phyloP scores from a whole-genome alignment of 2,113 vertebrate genomes.

The Cygnus atratus region DNA sequence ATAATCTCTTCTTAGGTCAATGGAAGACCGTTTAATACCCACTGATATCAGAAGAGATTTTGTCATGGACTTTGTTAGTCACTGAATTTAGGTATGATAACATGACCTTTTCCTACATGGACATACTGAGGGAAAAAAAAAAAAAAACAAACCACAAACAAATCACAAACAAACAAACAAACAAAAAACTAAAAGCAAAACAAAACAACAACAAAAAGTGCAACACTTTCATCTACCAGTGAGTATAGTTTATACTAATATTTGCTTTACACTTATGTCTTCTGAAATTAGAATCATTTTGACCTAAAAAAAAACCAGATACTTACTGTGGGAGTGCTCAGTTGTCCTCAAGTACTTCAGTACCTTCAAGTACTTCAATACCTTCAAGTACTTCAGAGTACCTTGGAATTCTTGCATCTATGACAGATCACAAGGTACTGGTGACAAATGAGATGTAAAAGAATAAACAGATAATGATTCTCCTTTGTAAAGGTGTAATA shows the following conservation, averaged over 20 bases:
- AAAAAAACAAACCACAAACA: background rate
- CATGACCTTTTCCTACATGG: background rate
- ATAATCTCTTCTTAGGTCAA: background rate
- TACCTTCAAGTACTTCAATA: no score
- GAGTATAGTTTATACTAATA: background rate
- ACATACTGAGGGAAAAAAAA: background rate
- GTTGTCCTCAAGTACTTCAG: background rate
- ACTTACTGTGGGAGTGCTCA: background rate
- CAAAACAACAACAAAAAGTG: accelerated
- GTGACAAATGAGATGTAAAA: background rate
- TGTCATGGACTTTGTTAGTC: background rate
- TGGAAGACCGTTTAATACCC: background rate
- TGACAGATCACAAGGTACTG: background rate
- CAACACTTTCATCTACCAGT: background rate
- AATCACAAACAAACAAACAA: no score
- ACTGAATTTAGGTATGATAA: background rate
- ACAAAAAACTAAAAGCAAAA: background rate
- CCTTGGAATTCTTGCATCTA: background rate
- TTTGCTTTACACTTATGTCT: background rate
- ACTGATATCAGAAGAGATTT: background rate
- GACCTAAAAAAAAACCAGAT: background rate
- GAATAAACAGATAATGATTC: background rate
- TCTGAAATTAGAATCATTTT: background rate
- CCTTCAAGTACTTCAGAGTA: no score
- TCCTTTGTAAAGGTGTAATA: background rate